phyloP scores from a whole-genome alignment of 2,797 vertebrate species.

The Hozukius guyotensis region DNA sequence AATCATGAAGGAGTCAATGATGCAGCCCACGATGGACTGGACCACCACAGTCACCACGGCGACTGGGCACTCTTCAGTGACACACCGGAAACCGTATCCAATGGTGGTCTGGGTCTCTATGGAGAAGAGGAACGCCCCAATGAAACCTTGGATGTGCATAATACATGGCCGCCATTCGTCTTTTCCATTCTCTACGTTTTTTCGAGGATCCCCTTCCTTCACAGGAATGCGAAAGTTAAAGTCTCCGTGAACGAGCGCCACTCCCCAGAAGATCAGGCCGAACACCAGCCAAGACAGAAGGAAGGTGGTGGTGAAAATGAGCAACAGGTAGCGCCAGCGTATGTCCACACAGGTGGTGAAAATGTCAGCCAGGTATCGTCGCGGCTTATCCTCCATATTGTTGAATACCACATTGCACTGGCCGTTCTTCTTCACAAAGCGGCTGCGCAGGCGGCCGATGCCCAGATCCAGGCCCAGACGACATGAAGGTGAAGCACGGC shows the following conservation, averaged over 20 bases:
- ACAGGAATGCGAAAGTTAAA: conserved; percentile 78
- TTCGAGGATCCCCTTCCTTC: conserved; percentile 50
- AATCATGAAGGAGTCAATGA: conserved; percentile 97
- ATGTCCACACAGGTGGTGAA: conserved; percentile 99
- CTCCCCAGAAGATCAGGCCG: conserved; percentile 91
- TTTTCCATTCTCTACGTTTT: conserved; percentile 18
- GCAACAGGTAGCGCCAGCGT: conserved; percentile 95
- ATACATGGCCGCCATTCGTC: conserved; percentile 89
- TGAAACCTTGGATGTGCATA: conserved; percentile 92
- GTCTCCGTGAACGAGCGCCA: conserved; percentile 90
- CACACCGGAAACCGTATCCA: conserved; percentile 93
- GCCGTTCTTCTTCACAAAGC: conserved; percentile 95
- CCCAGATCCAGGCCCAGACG: conserved; percentile 73
- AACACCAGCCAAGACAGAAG: conserved; percentile 93
- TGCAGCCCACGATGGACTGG: conserved; percentile 94
- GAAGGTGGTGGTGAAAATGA: conserved; percentile 92
- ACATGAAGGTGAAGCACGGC: conserved; percentile 84
- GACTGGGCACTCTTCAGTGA: conserved; percentile 92
- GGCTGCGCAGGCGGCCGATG: conserved; percentile 86
- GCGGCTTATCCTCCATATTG: conserved; percentile 94
- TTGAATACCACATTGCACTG: conserved; percentile 95
- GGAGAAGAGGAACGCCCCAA: conserved; percentile 94
- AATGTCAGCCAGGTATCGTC: conserved; percentile 96
- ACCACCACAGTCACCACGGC: conserved; percentile 92
- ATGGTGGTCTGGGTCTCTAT: conserved; percentile 96